Conservation (phyloP, 2,888 invertebrate species). For the Cephus sareptanus region DNA sequence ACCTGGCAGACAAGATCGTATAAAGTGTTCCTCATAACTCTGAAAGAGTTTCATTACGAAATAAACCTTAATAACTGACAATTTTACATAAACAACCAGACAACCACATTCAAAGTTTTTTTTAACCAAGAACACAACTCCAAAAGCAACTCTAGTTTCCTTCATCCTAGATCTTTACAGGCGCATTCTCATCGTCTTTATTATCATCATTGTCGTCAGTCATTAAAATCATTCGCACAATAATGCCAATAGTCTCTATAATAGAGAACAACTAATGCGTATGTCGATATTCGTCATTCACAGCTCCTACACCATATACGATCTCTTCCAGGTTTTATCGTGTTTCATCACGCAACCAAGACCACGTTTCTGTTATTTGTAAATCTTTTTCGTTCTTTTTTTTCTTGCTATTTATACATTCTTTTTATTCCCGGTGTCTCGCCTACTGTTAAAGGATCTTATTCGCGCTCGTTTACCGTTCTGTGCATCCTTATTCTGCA, state of each 20-base stretch:
- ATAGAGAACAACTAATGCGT: not conserved
- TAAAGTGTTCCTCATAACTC: not conserved
- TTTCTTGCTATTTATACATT: not conserved
- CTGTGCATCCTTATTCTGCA: not conserved
- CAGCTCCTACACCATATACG: not conserved
- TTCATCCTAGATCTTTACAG: not conserved
- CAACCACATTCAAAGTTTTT: not conserved
- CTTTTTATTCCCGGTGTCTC: not conserved
- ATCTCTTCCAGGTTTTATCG: not conserved
- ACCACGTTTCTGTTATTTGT: not conserved
- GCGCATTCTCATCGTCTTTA: not conserved
- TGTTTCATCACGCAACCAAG: not conserved
- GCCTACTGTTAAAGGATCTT: not conserved
- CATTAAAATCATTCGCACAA: not conserved
- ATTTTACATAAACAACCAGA: not conserved
- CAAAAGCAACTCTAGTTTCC: not conserved
- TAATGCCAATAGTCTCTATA: not conserved
- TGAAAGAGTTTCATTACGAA: not conserved
- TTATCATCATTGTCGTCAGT: not conserved
- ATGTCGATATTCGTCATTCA: not conserved
- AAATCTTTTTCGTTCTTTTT: not conserved
- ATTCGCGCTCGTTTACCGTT: not conserved
- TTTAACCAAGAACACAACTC: not conserved
- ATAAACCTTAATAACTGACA: not conserved
- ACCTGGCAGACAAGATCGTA: not conserved